Base-by-base conservation (phyloP, 2,888 invertebrate species). In the Sialis lutaria region DNA sequence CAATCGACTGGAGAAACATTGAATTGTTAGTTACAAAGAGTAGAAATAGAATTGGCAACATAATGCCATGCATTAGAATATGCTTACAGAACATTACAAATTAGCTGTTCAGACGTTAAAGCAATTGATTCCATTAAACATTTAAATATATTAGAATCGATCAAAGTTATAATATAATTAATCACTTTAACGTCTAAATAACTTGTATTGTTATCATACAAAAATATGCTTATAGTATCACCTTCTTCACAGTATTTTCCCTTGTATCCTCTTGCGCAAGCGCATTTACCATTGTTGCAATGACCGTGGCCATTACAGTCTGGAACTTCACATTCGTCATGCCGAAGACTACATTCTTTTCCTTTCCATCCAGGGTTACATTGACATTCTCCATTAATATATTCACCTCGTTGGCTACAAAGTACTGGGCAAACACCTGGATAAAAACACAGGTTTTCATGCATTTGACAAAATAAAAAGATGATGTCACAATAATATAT, bases 291-390 rank as follows among this genome's bases (percentile, higher is more conserved):
- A 60, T 91, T 89, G 52, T 87, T 82, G 67, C 97, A 98, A 61
- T 89, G 88, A 0, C 97, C 98, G 60, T 93, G 91, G 6, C 92
- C 92, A 61, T 89, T 90, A 68, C 97, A 97, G 64, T 93, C 92
- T 32, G 89, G 79, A 58, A 95, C 87, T 69, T 93, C 92, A 67
- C 97, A 98, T 69, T 96, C 93, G 60, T 92, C 89, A 64, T 91
- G 90, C 40, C 91, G 76, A 55, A 96, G 69, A 42, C 90, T 89
- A 65, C 98, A 98, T 65, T 98, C 97, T 59, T 87, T 87, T 55
- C 97, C 97, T 67, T 95, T 97, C 95, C 95, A 98, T 42, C 95
- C 95, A 4, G 90, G 87, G 67, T 95, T 92, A 65, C 97, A 98
- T 59, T 90, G 87, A 63, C 97, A 98, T 64, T 89, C 86, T 39